Evolutionary conservation across 2,888 invertebrate genomes (phyloP).

Genomic region (Drosophila planitibia): DNA sequence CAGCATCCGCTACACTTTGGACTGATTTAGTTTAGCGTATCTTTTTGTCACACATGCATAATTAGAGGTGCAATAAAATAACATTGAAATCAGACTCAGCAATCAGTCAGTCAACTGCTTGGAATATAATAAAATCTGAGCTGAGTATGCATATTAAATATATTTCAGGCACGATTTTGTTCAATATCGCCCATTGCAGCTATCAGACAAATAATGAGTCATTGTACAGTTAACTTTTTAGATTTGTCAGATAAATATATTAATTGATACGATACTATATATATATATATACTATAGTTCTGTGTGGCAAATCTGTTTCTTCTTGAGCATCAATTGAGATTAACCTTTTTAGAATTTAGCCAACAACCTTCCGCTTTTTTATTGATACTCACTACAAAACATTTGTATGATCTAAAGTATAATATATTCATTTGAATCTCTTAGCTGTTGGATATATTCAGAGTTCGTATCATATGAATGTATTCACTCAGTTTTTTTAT

Average conservation of each 20-base stretch:
- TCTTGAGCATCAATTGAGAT: no score
- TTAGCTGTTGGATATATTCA: no score
- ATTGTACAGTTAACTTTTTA: no score
- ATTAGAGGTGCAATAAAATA: background rate
- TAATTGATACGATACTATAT: no score
- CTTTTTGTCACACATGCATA: background rate
- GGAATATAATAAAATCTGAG: background rate
- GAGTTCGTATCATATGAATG: no score
- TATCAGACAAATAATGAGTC: background rate
- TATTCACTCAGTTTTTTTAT: no score
- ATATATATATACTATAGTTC: no score
- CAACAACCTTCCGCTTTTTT: background rate
- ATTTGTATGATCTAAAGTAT: no score
- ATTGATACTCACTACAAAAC: background rate
- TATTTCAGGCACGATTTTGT: background rate
- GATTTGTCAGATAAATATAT: background rate
- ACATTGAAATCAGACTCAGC: background rate
- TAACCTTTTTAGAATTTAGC: background rate
- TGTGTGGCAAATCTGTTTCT: background rate
- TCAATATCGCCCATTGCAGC: background rate
- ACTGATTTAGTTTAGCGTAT: slow-evolving; percentile 12
- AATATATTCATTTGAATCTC: no score
- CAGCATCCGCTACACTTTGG: slow-evolving; percentile 46
- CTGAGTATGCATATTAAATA: background rate
- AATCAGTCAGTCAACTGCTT: background rate